Base-by-base conservation (phyloP, 2,888 invertebrate genomes). In the Folsomia manolachei region DNA sequence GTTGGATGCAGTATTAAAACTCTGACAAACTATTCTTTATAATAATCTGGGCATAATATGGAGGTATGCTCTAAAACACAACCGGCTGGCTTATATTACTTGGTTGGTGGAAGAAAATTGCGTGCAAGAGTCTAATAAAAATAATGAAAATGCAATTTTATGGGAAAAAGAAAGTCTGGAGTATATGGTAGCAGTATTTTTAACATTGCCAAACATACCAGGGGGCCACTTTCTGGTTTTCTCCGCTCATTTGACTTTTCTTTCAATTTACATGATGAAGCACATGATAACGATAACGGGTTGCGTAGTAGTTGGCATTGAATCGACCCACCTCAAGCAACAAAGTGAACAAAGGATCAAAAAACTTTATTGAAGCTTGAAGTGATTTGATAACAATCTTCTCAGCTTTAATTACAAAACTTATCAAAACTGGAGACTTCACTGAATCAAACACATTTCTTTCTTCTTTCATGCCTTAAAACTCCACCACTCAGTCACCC, bases 121-220 rank as follows among this genome's bases (percentile, higher is more conserved):
- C 56, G 56, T 56, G 56, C n/a, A 14, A 7, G n/a, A 21, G 19
- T 56, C 21, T n/a, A 56, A 56, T 56, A 56, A 56, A 56, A 56
- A 56, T n/a, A n/a, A 56, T 21, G 56, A 56, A 56, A 56, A 56
- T 19, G 56, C n/a, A 56, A 56, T 56, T 56, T 56, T 56, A 56
- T 56, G 56, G 4, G 19, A 19, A 19, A 18, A 21, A 56, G 56
- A 56, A 56, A 56, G 56, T n/a, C 56, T 39, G 7, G 4, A 14
- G 56, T 56, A 14, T 56, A 19, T 14, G 18, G 21, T 14, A 56
- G n/a, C n/a, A 14, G 19, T 19, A 56, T 56, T 56, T 56, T 56
- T 56, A 56, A 56, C 56, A 19, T 18, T 7, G 4, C 19, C 56
- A 21, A n/a, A n/a, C n/a, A n/a, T n/a, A 14, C 11, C 4, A 56